Evolutionary conservation across 2,113 vertebrate species (phyloP), one percentile per base, ranked within the genome.

Genomic region (Melierax canorus): DNA sequence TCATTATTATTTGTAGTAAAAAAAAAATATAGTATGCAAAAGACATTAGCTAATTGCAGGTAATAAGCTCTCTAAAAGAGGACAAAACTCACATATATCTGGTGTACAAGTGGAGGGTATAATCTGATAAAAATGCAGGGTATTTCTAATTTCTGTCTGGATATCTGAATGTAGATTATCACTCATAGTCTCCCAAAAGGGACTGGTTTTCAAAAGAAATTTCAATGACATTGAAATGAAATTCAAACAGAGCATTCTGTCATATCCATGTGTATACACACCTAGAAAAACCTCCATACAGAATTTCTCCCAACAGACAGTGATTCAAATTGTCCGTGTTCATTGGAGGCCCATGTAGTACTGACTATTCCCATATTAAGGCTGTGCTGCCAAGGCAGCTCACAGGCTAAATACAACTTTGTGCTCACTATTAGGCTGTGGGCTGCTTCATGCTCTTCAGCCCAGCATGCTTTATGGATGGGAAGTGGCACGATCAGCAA

Each of bases 91-190:
- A 39, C 12, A 36, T 27, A 7, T 62, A 84, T 32, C 32, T 71
- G 9, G 19, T 58, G 30, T 60, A 39, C 20, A 73, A 83, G 38
- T 48, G 15, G 19, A 77, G 13, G 5, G 41, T 48, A 82, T 18
- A 34, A 75, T 34, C 15, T 64, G n/a, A 64, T 50, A 75, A 58
- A 95, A 75, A 15, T 56, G 7, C 7, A 3, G 2, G 6, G 7
- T 60, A 45, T 72, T 90, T 73, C 51, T 78, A 34, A 59, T 75
- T 94, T 94, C 74, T 93, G 12, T 53, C 43, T 85, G 69, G 30
- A 32, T 79, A 62, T 60, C 60, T 53, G 48, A 85, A 87, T 41
- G 53, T n/a, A 75, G 38, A 64, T 87, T 59, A 72, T 29, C 48
- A 51, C 7, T 39, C 21, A 36, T 1, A 27, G 39, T 30, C 8